These are phyloP conservation scores for Colletes collaris DNA, from an alignment of 2,888 invertebrate species.

Conservation along the genomic window DNA sequence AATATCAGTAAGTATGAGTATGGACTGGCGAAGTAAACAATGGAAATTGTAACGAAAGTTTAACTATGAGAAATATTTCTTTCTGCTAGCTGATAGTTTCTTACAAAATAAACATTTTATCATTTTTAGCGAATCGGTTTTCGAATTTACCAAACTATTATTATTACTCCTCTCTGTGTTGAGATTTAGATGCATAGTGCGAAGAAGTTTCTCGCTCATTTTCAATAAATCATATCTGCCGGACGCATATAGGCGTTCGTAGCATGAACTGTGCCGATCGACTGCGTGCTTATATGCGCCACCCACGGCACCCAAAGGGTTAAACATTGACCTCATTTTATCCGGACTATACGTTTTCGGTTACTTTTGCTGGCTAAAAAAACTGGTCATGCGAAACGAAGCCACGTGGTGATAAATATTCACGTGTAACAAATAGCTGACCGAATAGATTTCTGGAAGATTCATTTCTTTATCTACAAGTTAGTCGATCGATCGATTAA, in stretches of 20 bases:
- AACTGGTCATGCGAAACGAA: neutral
- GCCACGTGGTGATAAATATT: neutral
- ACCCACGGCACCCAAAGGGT: neutral
- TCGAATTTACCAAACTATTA: neutral
- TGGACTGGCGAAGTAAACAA: neutral
- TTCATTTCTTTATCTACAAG: neutral
- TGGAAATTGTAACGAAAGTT: neutral
- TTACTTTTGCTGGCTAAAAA: neutral
- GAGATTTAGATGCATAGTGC: neutral
- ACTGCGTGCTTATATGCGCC: neutral
- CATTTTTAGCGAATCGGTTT: neutral
- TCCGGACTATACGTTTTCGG: neutral
- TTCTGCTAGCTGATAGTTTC: neutral
- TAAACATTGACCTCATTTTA: constrained; percentile 16
- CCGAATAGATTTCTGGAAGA: neutral
- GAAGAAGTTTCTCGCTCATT: neutral
- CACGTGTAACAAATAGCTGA: constrained; percentile 6
- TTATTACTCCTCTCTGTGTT: neutral
- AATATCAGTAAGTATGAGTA: constrained; percentile 76
- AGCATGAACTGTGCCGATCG: neutral
- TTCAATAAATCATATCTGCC: neutral
- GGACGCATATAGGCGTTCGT: constrained; percentile 6
- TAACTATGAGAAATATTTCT: neutral
- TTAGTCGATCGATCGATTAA: neutral
- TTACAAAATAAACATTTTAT: neutral